A percentile compares a stretch with the other conserved stretches of the same genome.
phyloP scores from a whole-genome alignment of 2,113 vertebrate species.

The Pagrus major region DNA sequence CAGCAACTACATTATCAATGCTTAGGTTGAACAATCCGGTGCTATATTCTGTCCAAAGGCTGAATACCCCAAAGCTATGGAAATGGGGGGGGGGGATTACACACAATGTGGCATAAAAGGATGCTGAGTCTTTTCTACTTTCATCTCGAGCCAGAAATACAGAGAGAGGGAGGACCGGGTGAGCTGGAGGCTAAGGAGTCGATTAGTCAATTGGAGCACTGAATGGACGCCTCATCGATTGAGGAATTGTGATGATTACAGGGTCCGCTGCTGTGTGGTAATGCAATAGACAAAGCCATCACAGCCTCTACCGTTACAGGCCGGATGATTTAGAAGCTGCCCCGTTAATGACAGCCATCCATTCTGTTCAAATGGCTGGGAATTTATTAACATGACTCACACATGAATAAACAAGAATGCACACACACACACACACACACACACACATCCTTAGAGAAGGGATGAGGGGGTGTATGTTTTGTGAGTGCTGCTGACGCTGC shows the following conservation, averaged over 20 bases:
- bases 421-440: conserved; percentile 12
- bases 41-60: conserved; percentile 32
- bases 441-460: not conserved
- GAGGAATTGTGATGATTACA: conserved; percentile 65
- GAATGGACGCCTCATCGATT: conserved; percentile 69
- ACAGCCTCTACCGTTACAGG: conserved; percentile 24
- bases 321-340: conserved; percentile 53
- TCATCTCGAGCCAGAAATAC: conserved; percentile 30
- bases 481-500: conserved; percentile 38
- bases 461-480: not conserved
- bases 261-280: conserved; percentile 51
- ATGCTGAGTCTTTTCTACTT: conserved; percentile 30
- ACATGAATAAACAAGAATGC: conserved; percentile 40
- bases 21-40: conserved; percentile 38
- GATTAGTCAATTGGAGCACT: conserved; percentile 51
- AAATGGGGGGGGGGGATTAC: conserved; percentile 45
- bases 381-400: conserved; percentile 54
- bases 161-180: conserved; percentile 2
- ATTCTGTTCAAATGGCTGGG: conserved; percentile 45
- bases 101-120: conserved; percentile 39
- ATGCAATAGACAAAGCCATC: conserved; percentile 55
- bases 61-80: conserved; percentile 45
- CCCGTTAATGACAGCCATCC: conserved; percentile 46
- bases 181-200: conserved; percentile 46
- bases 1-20: conserved; percentile 50